Evolutionary conservation across 2,888 invertebrate genomes (phyloP).

Genomic region (Nesidiocoris tenuis): DNA sequence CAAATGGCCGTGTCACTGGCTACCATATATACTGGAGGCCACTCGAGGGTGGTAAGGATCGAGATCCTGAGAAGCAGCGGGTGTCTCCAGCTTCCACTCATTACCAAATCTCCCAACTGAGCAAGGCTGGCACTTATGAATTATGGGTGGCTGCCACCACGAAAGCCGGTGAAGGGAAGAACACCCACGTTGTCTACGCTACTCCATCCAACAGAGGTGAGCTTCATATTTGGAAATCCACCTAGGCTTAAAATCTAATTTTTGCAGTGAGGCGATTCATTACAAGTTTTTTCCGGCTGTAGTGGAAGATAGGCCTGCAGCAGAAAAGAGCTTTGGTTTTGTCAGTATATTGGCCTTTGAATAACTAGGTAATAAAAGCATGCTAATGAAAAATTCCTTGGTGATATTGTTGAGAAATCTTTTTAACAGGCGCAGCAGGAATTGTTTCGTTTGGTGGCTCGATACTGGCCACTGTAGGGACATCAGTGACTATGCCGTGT

Average conservation of each 20-base stretch:
- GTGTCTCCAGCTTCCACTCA: conserved; percentile 52
- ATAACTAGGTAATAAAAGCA: too few species aligned
- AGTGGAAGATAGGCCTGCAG: too few species aligned
- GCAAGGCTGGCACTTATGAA: conserved; percentile 60
- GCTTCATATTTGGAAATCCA: too few species aligned
- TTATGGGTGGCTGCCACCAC: conserved; percentile 65
- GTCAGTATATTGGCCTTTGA: too few species aligned
- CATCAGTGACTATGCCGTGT: conserved; percentile 60
- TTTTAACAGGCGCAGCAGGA: conserved; percentile 55
- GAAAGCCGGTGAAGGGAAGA: conserved; percentile 63
- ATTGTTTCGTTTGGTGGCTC: conserved; percentile 62
- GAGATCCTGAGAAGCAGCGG: conserved; percentile 50
- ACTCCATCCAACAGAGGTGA: conserved; percentile 49
- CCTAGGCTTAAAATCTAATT: too few species aligned
- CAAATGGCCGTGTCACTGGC: conserved; percentile 64
- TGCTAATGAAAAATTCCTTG: too few species aligned
- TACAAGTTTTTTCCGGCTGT: too few species aligned
- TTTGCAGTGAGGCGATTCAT: too few species aligned
- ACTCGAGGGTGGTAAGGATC: conserved; percentile 51
- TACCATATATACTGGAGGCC: conserved; percentile 60
- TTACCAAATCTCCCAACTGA: conserved; percentile 60
- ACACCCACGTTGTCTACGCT: conserved; percentile 58
- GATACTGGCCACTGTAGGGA: conserved; percentile 59
- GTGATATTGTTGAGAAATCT: too few species aligned
- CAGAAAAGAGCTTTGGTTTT: too few species aligned